These are phyloP conservation scores for Callaeas wilsoni DNA, from an alignment of 2,113 vertebrate species.

Conservation along the genomic window DNA sequence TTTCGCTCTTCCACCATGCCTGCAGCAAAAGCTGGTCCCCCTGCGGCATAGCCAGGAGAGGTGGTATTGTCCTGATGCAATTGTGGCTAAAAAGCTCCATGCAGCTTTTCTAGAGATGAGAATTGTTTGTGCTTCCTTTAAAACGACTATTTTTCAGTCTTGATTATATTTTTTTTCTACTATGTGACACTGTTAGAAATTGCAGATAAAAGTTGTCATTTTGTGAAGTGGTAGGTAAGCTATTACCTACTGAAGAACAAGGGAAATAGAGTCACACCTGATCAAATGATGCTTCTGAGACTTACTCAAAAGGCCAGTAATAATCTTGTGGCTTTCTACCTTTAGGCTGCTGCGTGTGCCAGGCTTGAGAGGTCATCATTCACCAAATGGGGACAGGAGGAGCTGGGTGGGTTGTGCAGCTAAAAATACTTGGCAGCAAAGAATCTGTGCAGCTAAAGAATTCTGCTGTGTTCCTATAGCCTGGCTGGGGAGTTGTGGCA, in stretches of 20 bases:
- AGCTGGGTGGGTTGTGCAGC: background rate
- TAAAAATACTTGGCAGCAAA: background rate
- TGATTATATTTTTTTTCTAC: background rate
- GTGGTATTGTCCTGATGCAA: background rate
- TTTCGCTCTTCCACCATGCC: background rate
- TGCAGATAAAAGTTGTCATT: background rate
- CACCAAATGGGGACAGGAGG: background rate
- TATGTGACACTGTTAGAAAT: background rate
- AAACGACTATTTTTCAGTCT: background rate
- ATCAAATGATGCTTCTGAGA: background rate
- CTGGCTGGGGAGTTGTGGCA: rapidly evolving
- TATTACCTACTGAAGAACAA: background rate
- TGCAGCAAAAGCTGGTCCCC: background rate
- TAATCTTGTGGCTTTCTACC: rapidly evolving
- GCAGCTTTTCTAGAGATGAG: background rate
- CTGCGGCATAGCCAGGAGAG: background rate
- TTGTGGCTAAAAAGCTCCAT: background rate
- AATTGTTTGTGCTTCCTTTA: background rate
- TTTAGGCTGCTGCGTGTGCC: rapidly evolving
- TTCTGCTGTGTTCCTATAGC: background rate
- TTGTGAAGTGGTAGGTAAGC: background rate
- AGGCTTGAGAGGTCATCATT: background rate
- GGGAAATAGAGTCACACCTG: background rate
- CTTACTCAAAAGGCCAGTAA: background rate
- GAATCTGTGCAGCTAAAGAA: background rate